These are phyloP conservation scores for Lucilia sericata DNA, from an alignment of 1,140 invertebrate species.

Conservation along the genomic window DNA sequence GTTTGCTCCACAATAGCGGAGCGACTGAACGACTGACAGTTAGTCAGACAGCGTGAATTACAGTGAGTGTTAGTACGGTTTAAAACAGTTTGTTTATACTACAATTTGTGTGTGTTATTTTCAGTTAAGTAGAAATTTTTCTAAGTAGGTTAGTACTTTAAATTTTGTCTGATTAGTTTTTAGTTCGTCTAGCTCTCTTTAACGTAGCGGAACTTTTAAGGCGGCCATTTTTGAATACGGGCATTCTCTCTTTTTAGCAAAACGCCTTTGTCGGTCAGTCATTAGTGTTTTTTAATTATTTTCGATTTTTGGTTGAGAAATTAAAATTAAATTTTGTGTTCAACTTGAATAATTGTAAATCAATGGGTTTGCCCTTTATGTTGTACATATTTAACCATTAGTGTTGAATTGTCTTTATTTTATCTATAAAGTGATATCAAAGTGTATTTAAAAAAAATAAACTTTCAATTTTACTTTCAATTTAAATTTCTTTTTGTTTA, in stretches of 20 bases:
- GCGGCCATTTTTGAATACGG: too few species aligned
- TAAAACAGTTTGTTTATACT: too few species aligned
- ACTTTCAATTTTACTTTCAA: conserved; percentile 27
- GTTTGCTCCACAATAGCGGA: too few species aligned
- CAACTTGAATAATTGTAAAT: not conserved
- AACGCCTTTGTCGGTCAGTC: not conserved
- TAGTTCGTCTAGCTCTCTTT: conserved; percentile 35
- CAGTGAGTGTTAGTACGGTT: too few species aligned
- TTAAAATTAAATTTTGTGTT: not conserved
- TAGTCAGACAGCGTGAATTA: too few species aligned
- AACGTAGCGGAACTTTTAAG: conserved; percentile 37
- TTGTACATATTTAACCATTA: not conserved
- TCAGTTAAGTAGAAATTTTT: conserved; percentile 12
- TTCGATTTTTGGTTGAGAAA: not conserved
- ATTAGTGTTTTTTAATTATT: not conserved
- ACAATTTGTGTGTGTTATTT: not conserved
- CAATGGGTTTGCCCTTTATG: not conserved
- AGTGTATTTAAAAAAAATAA: not conserved
- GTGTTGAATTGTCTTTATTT: not conserved
- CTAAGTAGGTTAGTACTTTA: conserved; percentile 32
- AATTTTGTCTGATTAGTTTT: not conserved
- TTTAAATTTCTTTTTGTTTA: not conserved
- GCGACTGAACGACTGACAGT: too few species aligned
- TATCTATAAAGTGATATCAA: not conserved
- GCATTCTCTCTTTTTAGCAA: conserved; percentile 1